These are phyloP conservation scores for Dendrocincla fuliginosa DNA, from an alignment of 2,797 vertebrate species.

Conservation along the genomic window DNA sequence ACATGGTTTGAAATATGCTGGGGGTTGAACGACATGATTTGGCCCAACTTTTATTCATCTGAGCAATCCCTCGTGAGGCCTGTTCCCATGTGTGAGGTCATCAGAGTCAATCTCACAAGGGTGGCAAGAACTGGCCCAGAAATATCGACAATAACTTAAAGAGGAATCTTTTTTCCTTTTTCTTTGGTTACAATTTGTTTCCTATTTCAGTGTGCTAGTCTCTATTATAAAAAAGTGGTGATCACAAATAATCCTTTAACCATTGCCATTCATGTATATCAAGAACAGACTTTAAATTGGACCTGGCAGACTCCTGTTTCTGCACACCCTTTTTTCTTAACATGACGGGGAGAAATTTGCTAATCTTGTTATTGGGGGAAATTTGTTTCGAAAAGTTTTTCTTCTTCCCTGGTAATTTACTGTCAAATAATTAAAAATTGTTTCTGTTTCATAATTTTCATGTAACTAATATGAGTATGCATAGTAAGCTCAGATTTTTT, in stretches of 20 bases:
- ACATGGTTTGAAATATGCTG: neutral
- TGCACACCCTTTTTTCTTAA: neutral
- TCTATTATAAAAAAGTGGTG: neutral
- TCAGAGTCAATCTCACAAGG: neutral
- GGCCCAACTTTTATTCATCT: neutral
- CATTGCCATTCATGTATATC: neutral
- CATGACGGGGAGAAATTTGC: neutral
- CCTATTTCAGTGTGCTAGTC: neutral
- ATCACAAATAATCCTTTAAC: neutral
- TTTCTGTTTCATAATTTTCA: neutral
- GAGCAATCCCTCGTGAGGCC: neutral
- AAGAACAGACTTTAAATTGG: neutral
- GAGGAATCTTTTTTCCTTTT: neutral
- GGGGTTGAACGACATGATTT: neutral
- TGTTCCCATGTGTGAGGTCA: neutral
- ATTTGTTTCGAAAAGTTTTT: neutral
- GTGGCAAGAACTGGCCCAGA: neutral
- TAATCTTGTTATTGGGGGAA: neutral
- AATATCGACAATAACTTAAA: neutral
- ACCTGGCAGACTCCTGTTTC: neutral
- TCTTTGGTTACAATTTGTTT: neutral
- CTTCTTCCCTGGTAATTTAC: neutral
- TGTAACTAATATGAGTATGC: neutral
- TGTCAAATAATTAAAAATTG: neutral
- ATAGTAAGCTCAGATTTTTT: neutral